These are phyloP conservation scores for Meloidogyne chitwoodi DNA, from an alignment of 1,140 invertebrate genomes.

Conservation along the genomic window DNA sequence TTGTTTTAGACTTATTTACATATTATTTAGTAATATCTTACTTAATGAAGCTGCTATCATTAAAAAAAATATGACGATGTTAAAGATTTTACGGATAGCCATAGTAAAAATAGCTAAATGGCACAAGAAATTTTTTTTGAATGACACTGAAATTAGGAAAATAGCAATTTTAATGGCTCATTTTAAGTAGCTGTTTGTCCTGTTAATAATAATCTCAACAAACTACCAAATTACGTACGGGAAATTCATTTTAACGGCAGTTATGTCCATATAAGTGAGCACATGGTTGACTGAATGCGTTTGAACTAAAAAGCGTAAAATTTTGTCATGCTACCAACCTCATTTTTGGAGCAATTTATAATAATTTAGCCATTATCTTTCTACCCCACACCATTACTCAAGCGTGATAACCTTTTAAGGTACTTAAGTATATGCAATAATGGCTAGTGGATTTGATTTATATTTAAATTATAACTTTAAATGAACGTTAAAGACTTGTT, in stretches of 20 bases:
- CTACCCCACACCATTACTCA: background rate
- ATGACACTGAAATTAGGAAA: background rate
- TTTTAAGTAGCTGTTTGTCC: background rate
- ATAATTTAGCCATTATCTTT: background rate
- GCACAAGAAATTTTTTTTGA: background rate
- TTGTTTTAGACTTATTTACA: background rate
- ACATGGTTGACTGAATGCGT: background rate
- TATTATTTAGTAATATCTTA: background rate
- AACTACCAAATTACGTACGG: background rate
- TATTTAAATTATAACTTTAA: too few relatives aligned
- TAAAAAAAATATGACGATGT: background rate
- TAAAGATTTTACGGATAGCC: background rate
- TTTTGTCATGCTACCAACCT: background rate
- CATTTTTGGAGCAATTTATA: background rate
- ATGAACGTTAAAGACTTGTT: too few relatives aligned
- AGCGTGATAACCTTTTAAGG: background rate
- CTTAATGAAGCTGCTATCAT: background rate
- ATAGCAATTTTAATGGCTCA: background rate
- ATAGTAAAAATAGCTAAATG: background rate
- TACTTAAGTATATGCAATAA: too few relatives aligned
- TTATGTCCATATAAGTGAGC: background rate
- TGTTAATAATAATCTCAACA: too few relatives aligned
- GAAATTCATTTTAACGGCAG: background rate
- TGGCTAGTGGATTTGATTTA: background rate
- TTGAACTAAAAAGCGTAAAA: background rate